Evolutionary conservation across 2,888 invertebrate genomes (phyloP).

Genomic region (Danaus chrysippus): DNA sequence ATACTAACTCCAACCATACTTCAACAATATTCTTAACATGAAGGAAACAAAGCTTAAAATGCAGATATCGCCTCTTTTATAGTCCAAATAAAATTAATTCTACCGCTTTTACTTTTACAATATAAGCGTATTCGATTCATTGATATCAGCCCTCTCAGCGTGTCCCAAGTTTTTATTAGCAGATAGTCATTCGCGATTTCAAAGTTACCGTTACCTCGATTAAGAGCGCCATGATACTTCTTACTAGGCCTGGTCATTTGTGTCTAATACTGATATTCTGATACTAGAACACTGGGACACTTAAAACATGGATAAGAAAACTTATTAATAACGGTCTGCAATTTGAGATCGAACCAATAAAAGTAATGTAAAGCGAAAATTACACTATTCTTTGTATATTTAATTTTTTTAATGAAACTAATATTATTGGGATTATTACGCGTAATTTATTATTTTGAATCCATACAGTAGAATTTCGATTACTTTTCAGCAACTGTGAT

Average conservation of each 20-base stretch:
- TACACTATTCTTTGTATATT: too few species aligned
- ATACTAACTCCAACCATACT: too few species aligned
- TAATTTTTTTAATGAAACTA: too few species aligned
- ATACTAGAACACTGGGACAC: constrained; percentile 1
- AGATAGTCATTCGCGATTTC: constrained; percentile 6
- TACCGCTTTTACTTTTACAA: not conserved
- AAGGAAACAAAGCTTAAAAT: too few species aligned
- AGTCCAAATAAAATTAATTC: not conserved
- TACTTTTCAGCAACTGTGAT: too few species aligned
- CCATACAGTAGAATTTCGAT: too few species aligned
- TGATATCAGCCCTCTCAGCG: not conserved
- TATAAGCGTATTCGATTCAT: not conserved
- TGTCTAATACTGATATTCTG: constrained; percentile 8
- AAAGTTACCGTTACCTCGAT: constrained; percentile 40
- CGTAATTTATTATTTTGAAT: too few species aligned
- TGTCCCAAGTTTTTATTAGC: not conserved
- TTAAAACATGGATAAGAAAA: not conserved
- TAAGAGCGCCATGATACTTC: constrained; percentile 36
- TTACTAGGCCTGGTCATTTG: constrained; percentile 13
- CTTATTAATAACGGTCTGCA: not conserved
- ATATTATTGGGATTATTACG: too few species aligned
- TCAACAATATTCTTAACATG: too few species aligned
- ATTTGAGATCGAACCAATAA: too few species aligned
- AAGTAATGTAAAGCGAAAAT: too few species aligned
- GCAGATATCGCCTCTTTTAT: too few species aligned